Percentiles rank a stretch among this genome's conserved stretches.
These are phyloP conservation scores for Oligia latruncula DNA, from an alignment of 2,888 invertebrate genomes.

Conservation along the genomic window DNA sequence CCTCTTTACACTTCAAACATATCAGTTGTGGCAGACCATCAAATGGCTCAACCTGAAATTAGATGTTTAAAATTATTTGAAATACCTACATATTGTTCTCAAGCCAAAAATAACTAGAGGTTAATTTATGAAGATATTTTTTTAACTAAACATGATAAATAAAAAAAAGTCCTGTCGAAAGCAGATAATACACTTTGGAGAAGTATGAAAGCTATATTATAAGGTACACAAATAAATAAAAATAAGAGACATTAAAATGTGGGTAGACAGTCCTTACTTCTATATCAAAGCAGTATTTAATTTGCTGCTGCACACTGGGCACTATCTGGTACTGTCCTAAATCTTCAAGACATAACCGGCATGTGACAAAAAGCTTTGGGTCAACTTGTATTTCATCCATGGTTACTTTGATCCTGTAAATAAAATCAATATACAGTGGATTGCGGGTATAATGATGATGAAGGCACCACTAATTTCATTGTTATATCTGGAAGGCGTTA, in stretches of 20 bases:
- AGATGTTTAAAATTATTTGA: neutral
- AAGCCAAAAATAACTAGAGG: neutral
- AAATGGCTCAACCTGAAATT: slow-evolving; percentile 79
- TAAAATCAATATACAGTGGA: neutral
- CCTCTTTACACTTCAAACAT: slow-evolving; percentile 81
- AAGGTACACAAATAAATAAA: neutral
- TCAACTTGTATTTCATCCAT: slow-evolving; percentile 81
- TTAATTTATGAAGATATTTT: neutral
- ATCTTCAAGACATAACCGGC: slow-evolving; percentile 84
- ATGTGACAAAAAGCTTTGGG: slow-evolving; percentile 81
- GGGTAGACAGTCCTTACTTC: slow-evolving; percentile 73
- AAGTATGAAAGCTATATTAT: neutral
- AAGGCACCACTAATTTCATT: too few species aligned
- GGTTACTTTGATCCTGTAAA: slow-evolving; percentile 43
- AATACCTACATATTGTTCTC: neutral
- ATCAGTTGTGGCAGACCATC: slow-evolving; percentile 86
- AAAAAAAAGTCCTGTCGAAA: neutral
- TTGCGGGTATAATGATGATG: too few species aligned
- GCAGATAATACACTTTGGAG: neutral
- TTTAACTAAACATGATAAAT: neutral
- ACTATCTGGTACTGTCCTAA: slow-evolving; percentile 83
- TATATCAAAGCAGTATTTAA: slow-evolving; percentile 84
- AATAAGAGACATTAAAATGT: neutral
- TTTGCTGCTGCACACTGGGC: slow-evolving; percentile 80
- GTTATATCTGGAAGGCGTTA: too few species aligned